phyloP scores from a whole-genome alignment of 2,888 invertebrate species.

The Erebia palarica region DNA sequence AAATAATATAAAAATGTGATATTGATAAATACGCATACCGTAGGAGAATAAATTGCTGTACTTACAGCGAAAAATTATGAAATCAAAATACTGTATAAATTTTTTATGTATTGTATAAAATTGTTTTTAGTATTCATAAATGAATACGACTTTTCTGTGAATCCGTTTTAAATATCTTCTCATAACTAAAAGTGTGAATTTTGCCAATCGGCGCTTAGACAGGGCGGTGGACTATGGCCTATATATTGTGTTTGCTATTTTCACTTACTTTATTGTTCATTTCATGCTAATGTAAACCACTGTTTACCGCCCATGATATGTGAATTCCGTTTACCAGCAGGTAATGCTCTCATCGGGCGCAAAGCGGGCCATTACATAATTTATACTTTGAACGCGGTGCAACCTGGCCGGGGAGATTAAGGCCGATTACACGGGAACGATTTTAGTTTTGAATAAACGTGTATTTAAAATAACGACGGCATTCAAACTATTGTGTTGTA shows the following conservation, averaged over 20 bases:
- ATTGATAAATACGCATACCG: too few relatives aligned
- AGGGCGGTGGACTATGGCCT: too few relatives aligned
- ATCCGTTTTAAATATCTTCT: too few relatives aligned
- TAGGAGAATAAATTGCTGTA: background rate
- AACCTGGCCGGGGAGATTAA: slow-evolving; percentile 20
- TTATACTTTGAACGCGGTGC: slow-evolving; percentile 4
- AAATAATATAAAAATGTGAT: background rate
- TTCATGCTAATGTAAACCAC: too few relatives aligned
- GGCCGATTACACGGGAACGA: slow-evolving; percentile 32
- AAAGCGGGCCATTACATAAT: slow-evolving; percentile 20
- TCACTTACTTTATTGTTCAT: too few relatives aligned
- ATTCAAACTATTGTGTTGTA: background rate
- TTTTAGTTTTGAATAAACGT: slow-evolving; percentile 26
- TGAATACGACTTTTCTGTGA: too few relatives aligned
- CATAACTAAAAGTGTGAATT: too few relatives aligned
- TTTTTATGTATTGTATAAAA: too few relatives aligned
- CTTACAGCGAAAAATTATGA: background rate
- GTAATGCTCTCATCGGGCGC: slow-evolving; percentile 18
- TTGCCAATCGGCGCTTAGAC: too few relatives aligned
- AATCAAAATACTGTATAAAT: slow-evolving; percentile 3
- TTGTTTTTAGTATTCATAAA: background rate
- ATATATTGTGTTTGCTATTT: too few relatives aligned
- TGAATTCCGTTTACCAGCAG: background rate
- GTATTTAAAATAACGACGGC: background rate
- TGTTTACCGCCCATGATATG: too few relatives aligned